Evolutionary conservation across 2,888 invertebrate genomes (phyloP), one percentile per base, ranked within the genome.

Genomic region (Portevinia maculata): DNA sequence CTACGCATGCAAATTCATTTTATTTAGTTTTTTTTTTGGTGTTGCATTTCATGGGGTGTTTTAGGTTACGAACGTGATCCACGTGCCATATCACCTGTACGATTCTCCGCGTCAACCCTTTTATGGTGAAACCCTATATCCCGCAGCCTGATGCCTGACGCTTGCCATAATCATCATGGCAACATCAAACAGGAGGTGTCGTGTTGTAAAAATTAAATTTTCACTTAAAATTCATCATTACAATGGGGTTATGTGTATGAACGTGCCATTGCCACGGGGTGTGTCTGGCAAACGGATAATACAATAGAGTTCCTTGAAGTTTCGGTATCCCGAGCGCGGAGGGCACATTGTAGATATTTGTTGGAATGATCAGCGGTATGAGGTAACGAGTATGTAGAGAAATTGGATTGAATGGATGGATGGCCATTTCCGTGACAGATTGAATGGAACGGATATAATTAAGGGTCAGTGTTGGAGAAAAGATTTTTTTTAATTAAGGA

Each of bases 191-290:
- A 53, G 52, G 70, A 81, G 81, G 81, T 76, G 81, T 70, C 41
- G 70, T 81, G 81, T 70, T 81, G 59, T 65, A 64, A 76, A 75
- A 81, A 81, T 81, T 81, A 70, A 81, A 81, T 76, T 81, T 79
- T 81, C 75, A 75, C 76, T 74, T 44, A 44, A 81, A 70, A 64
- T 41, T 28, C 34, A 37, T 53, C 67, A 50, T 55, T 60, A 57
- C 9, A 48, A 37, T 64, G 70, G 53, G 60, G 73, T 0, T 44
- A 34, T 55, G n/a, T 19, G 17, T 6, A 11, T 17, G 24, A 50
- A 70, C 74, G 79, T 76, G 75, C 39, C 17, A 39, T 6, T 5
- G 24, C 9, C 41, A 17, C 11, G 50, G 79, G 75, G 62, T 75
- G 75, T 59, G 75, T 11, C 65, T 41, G 52, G 3, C 48, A 59